These are phyloP conservation scores for Graphium colonna DNA, from an alignment of 2,888 invertebrate species.

Conservation along the genomic window DNA sequence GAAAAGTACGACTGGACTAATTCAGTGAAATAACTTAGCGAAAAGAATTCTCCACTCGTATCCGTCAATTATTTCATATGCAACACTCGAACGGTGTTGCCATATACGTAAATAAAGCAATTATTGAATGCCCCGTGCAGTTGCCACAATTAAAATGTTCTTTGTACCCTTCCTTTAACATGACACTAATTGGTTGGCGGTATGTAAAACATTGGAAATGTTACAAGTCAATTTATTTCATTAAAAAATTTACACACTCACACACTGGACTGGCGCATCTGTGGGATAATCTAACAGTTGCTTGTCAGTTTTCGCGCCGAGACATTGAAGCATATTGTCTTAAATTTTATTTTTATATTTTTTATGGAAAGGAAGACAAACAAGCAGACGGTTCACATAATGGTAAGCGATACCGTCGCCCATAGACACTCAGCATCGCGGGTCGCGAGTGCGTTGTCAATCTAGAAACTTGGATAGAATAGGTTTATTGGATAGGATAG, in stretches of 20 bases:
- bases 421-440: no score
- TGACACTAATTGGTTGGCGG: constrained; percentile 21
- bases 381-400: no score
- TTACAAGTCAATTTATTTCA: constrained; percentile 7
- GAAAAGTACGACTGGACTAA: background rate
- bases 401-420: no score
- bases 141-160: constrained; percentile 17
- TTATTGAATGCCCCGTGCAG: constrained; percentile 11
- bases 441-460: no score
- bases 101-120: constrained; percentile 16
- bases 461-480: no score
- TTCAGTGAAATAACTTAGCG: background rate
- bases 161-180: background rate
- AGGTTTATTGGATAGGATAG: no score
- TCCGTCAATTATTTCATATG: background rate
- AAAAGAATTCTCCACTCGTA: background rate
- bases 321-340: no score
- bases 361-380: no score
- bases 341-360: no score
- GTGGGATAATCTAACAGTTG: no score
- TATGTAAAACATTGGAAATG: constrained; percentile 6
- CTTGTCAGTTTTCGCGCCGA: no score
- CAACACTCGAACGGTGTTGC: constrained; percentile 3
- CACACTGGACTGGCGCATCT: no score
- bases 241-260: background rate